Conservation (phyloP, 2,888 invertebrate species). For the Napeogenes sylphis region DNA sequence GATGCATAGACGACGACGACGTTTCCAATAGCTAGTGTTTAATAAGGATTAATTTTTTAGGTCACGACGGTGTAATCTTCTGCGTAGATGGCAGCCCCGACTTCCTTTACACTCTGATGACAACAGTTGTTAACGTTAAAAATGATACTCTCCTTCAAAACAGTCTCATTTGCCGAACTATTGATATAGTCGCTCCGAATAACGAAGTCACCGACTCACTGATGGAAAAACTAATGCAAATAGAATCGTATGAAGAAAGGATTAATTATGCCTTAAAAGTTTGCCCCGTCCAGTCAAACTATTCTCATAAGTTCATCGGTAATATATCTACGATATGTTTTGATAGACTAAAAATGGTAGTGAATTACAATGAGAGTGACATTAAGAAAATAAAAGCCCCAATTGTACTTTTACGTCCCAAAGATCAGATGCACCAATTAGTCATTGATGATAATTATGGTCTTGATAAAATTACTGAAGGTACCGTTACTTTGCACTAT, state of each 20-base stretch:
- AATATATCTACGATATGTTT: constrained; percentile 51
- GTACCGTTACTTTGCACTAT: constrained; percentile 77
- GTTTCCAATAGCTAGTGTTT: too few species aligned
- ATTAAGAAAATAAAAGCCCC: constrained; percentile 75
- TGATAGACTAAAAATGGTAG: constrained; percentile 75
- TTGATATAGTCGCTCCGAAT: constrained; percentile 70
- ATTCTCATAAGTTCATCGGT: constrained; percentile 51
- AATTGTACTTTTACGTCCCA: constrained; percentile 80
- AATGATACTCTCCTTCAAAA: constrained; percentile 75
- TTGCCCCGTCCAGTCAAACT: constrained; percentile 59
- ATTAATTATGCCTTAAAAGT: constrained; percentile 65
- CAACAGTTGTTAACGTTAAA: constrained; percentile 63
- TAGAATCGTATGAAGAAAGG: constrained; percentile 77
- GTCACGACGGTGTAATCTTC: constrained; percentile 78
- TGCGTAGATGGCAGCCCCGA: constrained; percentile 90
- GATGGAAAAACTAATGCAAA: constrained; percentile 66
- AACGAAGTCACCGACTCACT: constrained; percentile 56
- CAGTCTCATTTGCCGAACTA: constrained; percentile 74
- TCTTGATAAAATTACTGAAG: constrained; percentile 76
- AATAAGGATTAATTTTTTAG: constrained; percentile 36
- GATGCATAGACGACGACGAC: too few species aligned
- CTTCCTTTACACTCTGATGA: constrained; percentile 78
- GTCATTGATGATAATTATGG: constrained; percentile 81
- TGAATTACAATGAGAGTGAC: constrained; percentile 64
- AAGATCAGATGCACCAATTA: constrained; percentile 70